These are phyloP conservation scores for Henicopernis longicauda DNA, from an alignment of 2,113 vertebrate species.

Conservation along the genomic window DNA sequence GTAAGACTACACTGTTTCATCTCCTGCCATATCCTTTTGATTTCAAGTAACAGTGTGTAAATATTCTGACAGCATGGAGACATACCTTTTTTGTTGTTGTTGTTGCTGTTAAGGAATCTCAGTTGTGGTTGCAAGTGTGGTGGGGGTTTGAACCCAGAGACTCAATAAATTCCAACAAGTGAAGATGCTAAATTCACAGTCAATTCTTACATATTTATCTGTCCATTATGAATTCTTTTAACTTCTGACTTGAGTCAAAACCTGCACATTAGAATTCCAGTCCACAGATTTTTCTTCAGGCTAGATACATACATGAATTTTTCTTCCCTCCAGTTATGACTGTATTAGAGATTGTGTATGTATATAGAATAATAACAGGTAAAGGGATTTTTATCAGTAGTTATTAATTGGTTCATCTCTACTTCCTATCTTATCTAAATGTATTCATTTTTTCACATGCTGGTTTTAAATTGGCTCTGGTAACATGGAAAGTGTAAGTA, in stretches of 20 bases:
- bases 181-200: neutral
- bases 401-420: neutral
- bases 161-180: neutral
- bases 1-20: neutral
- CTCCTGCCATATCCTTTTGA: neutral
- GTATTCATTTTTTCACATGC: neutral
- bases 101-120: neutral
- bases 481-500: neutral
- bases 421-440: neutral
- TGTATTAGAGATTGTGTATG: neutral
- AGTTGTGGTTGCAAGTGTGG: neutral
- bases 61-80: neutral
- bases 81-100: too few relatives aligned
- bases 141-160: neutral
- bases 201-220: neutral
- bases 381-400: neutral
- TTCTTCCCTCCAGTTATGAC: neutral
- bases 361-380: neutral
- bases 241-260: neutral
- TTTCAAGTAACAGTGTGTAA: neutral
- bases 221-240: neutral
- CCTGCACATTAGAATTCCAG: neutral
- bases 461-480: neutral
- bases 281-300: neutral
- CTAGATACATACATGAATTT: neutral